Percentiles rank a stretch among this genome's conserved stretches.
phyloP scores from a whole-genome alignment of 1,140 invertebrate species.

The Tetraneura akinire region DNA sequence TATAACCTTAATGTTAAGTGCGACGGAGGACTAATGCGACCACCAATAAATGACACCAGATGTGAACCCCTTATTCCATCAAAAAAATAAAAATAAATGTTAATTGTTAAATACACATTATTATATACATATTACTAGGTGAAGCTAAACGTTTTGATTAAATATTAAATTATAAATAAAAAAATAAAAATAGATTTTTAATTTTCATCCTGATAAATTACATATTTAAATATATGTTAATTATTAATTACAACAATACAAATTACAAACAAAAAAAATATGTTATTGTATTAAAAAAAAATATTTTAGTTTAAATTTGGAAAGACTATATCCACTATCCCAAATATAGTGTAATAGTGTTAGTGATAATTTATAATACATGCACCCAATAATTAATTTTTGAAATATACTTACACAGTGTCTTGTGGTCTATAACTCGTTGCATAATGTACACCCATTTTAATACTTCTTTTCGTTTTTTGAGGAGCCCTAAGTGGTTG shows the following conservation, averaged over 20 bases:
- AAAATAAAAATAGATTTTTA: background rate
- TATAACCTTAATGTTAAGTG: constrained; percentile 49
- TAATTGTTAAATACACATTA: constrained; percentile 21
- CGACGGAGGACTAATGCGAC: constrained; percentile 39
- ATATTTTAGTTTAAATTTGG: background rate
- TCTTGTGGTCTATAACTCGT: constrained; percentile 57
- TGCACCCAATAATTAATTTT: constrained; percentile 27
- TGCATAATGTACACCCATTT: constrained; percentile 56
- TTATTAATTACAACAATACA: no score
- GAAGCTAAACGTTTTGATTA: background rate
- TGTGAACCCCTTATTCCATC: constrained; percentile 44
- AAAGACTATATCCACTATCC: background rate
- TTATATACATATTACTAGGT: background rate
- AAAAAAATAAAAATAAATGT: constrained; percentile 30
- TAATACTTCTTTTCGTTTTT: constrained; percentile 55
- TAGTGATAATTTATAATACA: background rate
- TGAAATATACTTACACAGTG: constrained; percentile 56
- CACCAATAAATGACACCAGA: constrained; percentile 42
- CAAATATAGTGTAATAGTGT: background rate
- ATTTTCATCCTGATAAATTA: background rate
- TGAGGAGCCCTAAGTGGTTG: constrained; percentile 57
- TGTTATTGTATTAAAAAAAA: background rate
- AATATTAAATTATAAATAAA: background rate
- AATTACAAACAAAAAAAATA: no score
- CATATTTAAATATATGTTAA: no score